phyloP scores from a whole-genome alignment of 1,140 invertebrate genomes.

The Megathymus violae region DNA sequence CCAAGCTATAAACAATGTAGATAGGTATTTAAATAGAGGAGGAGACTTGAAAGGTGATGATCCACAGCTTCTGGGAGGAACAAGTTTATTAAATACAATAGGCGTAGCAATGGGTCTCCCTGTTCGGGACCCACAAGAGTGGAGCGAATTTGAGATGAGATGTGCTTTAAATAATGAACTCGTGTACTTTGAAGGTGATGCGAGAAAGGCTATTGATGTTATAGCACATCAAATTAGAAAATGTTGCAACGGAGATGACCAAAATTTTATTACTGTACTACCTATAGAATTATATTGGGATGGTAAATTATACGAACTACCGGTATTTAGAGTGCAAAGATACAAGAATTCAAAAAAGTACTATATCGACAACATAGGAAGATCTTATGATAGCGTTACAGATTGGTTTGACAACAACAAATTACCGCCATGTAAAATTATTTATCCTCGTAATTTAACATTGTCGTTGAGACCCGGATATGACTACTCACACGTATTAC shows the following conservation, averaged over 20 bases:
- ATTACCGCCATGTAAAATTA: constrained; percentile 45
- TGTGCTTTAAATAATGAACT: constrained; percentile 40
- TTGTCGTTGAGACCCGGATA: constrained; percentile 27
- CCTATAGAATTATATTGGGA: constrained; percentile 44
- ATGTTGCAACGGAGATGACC: constrained; percentile 43
- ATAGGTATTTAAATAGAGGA: constrained; percentile 46
- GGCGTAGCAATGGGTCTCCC: constrained; percentile 49
- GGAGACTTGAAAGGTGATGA: constrained; percentile 45
- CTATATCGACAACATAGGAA: constrained; percentile 45
- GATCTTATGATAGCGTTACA: constrained; percentile 35
- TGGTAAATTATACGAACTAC: constrained; percentile 47
- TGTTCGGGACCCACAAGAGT: constrained; percentile 37
- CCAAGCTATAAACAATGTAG: constrained; percentile 42
- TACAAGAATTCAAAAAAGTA: constrained; percentile 41
- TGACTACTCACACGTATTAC: constrained; percentile 34
- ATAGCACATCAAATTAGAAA: constrained; percentile 41
- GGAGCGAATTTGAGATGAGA: constrained; percentile 38
- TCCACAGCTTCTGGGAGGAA: constrained; percentile 43
- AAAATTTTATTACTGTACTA: constrained; percentile 45
- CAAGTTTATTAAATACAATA: constrained; percentile 47
- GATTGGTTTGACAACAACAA: constrained; percentile 46
- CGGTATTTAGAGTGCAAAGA: constrained; percentile 43
- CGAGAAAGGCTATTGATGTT: constrained; percentile 43
- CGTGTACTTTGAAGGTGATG: constrained; percentile 40
- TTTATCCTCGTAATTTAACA: constrained; percentile 37